These are phyloP conservation scores for Platerodrilus igneus DNA, from an alignment of 2,888 invertebrate species.

Conservation along the genomic window DNA sequence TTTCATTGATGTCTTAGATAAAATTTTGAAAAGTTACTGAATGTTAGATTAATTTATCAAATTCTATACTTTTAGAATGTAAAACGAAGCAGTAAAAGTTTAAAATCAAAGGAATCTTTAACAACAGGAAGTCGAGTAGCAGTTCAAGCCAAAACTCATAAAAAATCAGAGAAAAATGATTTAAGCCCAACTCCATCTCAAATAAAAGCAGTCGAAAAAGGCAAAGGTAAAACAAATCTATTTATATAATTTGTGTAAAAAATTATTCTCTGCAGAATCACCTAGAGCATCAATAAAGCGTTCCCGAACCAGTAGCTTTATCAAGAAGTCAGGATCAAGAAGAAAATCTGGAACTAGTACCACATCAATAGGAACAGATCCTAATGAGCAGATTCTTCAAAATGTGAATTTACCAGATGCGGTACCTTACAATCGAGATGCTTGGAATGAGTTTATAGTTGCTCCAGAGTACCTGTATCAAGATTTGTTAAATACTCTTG, in stretches of 20 bases:
- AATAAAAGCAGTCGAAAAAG: background rate
- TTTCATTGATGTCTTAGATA: no score
- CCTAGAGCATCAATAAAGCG: slow-evolving; percentile 7
- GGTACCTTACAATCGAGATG: slow-evolving; percentile 29
- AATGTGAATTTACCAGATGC: slow-evolving; percentile 18
- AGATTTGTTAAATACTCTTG: slow-evolving; percentile 20
- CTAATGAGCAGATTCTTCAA: slow-evolving; percentile 13
- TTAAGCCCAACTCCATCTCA: background rate
- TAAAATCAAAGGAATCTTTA: slow-evolving; percentile 12
- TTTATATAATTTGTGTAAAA: no score
- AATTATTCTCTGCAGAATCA: no score
- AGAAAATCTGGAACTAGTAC: slow-evolving; percentile 16
- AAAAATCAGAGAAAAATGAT: slow-evolving; percentile 3
- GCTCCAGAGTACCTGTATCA: slow-evolving; percentile 25
- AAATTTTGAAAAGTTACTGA: no score
- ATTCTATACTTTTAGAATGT: no score
- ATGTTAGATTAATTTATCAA: no score
- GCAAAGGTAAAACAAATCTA: no score
- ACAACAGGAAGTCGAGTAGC: no score
- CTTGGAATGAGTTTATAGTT: slow-evolving; percentile 28
- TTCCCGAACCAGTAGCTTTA: slow-evolving; percentile 16
- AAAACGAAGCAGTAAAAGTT: slow-evolving; percentile 13
- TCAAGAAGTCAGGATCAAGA: slow-evolving; percentile 14
- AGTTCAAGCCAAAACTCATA: background rate
- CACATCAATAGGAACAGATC: slow-evolving; percentile 5